These are phyloP conservation scores for Noctua janthina DNA, from an alignment of 2,888 invertebrate species.

Conservation along the genomic window DNA sequence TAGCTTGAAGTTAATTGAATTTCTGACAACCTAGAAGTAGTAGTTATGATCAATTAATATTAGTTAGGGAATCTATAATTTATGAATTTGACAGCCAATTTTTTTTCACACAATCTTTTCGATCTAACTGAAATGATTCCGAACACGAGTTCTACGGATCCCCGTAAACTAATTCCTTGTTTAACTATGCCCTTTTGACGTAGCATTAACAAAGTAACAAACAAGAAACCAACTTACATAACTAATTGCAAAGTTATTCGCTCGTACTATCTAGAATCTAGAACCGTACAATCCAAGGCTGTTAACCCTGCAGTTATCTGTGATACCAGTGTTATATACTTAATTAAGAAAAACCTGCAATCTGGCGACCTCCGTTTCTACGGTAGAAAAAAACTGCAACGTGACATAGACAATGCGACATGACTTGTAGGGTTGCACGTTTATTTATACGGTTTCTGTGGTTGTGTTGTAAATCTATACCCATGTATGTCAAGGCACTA, in stretches of 20 bases:
- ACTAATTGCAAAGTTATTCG: slow-evolving; percentile 17
- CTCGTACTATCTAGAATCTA: slow-evolving; percentile 44
- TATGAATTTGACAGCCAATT: background rate
- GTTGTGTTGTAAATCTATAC: slow-evolving; percentile 9
- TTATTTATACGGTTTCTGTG: slow-evolving; percentile 28
- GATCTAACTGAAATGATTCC: background rate
- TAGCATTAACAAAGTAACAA: slow-evolving; percentile 3
- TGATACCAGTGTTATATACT: slow-evolving; percentile 11
- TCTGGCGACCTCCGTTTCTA: slow-evolving; percentile 38
- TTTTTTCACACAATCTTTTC: background rate
- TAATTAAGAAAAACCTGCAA: slow-evolving; percentile 44
- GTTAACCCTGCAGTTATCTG: slow-evolving; percentile 41
- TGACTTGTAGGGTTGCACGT: slow-evolving; percentile 13
- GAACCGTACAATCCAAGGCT: slow-evolving; percentile 46
- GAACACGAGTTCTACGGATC: background rate
- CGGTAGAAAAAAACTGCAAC: slow-evolving; percentile 49
- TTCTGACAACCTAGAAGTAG: background rate
- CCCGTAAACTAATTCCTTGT: background rate
- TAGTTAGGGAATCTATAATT: background rate
- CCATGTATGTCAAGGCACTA: background rate
- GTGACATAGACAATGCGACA: slow-evolving; percentile 46
- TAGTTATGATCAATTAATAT: background rate
- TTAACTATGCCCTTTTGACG: background rate
- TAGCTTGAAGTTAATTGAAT: slow-evolving; percentile 8
- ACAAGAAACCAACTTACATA: slow-evolving; percentile 19